A percentile compares a stretch with the other conserved stretches of the same genome.
These are phyloP conservation scores for Bucorvus abyssinicus DNA, from an alignment of 2,797 vertebrate genomes.

Conservation along the genomic window DNA sequence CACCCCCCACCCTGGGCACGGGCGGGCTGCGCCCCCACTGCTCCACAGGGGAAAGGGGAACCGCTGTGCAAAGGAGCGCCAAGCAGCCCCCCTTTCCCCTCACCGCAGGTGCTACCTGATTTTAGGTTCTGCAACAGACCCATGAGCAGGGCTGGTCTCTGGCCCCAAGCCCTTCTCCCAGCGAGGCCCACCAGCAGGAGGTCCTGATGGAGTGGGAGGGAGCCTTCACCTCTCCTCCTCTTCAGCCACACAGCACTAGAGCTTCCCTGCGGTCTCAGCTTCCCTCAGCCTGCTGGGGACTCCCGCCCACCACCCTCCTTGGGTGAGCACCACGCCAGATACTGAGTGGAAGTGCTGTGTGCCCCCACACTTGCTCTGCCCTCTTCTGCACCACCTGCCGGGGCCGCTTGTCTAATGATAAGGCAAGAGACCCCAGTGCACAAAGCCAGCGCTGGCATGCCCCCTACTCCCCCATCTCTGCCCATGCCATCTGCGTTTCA, in stretches of 20 bases:
- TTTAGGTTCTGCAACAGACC: background rate
- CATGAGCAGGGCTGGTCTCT: background rate
- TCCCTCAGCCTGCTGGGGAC: background rate
- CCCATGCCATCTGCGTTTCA: background rate
- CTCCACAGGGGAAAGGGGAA: background rate
- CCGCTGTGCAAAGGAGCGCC: rapidly evolving
- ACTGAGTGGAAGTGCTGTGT: rapidly evolving
- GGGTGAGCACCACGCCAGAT: background rate
- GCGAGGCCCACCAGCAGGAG: background rate
- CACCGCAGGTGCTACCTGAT: background rate
- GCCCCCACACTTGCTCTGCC: background rate
- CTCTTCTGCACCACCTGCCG: background rate
- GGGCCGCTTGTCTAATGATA: background rate
- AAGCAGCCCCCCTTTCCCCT: background rate
- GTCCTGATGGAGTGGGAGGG: background rate
- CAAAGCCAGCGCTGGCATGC: background rate
- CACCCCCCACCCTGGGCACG: background rate
- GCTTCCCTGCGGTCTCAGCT: background rate
- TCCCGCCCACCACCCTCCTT: rapidly evolving
- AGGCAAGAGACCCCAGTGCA: background rate
- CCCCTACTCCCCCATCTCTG: background rate
- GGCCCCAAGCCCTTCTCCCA: background rate
- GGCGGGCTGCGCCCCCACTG: background rate
- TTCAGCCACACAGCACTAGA: background rate
- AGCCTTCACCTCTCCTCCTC: background rate